Evolutionary conservation across 2,113 vertebrate species (phyloP).

Genomic region (Centropus bengalensis): DNA sequence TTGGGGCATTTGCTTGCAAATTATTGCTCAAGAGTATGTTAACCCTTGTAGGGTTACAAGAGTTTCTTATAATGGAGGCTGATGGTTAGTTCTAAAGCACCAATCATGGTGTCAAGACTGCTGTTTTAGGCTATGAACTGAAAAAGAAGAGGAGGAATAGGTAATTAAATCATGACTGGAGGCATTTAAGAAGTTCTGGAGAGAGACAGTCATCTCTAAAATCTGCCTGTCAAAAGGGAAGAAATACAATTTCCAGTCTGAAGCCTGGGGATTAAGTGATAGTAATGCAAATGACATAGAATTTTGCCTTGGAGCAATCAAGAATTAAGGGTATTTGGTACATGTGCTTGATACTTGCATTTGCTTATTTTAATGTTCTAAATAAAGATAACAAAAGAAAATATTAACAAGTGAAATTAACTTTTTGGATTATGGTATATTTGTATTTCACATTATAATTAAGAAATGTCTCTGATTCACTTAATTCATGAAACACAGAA

Average conservation of each 20-base stretch:
- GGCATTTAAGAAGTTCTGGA: constrained; percentile 14
- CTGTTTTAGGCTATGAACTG: constrained; percentile 13
- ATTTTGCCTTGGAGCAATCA: not conserved
- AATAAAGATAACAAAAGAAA: not conserved
- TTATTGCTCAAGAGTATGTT: not conserved
- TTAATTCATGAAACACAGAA: not conserved
- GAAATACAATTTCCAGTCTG: not conserved
- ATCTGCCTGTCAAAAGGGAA: constrained; percentile 42
- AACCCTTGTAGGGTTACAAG: constrained; percentile 4
- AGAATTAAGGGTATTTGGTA: not conserved
- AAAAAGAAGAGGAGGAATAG: not conserved
- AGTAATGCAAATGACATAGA: not conserved
- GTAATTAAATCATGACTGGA: constrained; percentile 48
- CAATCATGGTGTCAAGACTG: constrained; percentile 17
- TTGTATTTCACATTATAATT: not conserved
- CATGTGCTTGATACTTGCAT: not conserved
- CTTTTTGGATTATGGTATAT: not conserved
- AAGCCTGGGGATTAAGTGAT: not conserved
- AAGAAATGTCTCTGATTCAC: not conserved
- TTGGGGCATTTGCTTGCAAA: constrained; percentile 36
- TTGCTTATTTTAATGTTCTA: not conserved
- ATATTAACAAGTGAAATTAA: not conserved
- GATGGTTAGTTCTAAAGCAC: constrained; percentile 22
- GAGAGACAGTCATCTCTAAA: constrained; percentile 9
- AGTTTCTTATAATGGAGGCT: constrained; percentile 10